Evolutionary conservation across 2,888 invertebrate genomes (phyloP), one percentile per base, ranked within the genome.

Genomic region (Pandemis corylana): DNA sequence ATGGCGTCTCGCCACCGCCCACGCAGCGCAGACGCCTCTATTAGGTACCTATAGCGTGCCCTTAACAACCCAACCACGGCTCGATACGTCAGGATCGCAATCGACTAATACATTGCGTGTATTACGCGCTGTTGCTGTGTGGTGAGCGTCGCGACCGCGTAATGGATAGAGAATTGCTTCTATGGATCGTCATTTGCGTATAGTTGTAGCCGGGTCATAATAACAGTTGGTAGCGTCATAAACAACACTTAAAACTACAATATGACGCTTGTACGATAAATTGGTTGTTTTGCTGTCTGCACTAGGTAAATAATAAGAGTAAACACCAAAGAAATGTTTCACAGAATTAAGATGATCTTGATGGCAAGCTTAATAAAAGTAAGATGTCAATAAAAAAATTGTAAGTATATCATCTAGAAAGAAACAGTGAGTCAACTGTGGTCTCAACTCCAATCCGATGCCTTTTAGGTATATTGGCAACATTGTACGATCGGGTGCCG

Each of bases 1-100:
- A n/a, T 42, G 59, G 42, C 64, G 74, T 66, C 28, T 36, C 74
- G 69, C 65, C 69, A 51, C 44, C 73, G 69, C 74, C 74, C 69
- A 74, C 74, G 74, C 69, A 5, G 28, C 69, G 74, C 65, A 10
- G 42, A 61, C 68, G 13, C 20, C 20, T 64, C 44, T 2, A 46
- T 7, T 7, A 5, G 15, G 42, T 63, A 68, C 62, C 61, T 67
- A 72, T 67, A 42, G 61, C 36, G 68, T 62, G 46, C 28, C 59
- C 10, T 9, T 72, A 51, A 51, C n/a, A 13, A 51, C 51, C 3
- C 20, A 15, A 20, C 20, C 15, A 56, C 9, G 15, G 7, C 53
- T 9, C 7, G 7, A 20, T 0, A 9, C 56, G 20, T 7, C 56
- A 9, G 56, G 7, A 7, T 2, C 56, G 15, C 20, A 56, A 4